These are phyloP conservation scores for Pterostichus madidus DNA, from an alignment of 2,888 invertebrate species.

Conservation along the genomic window DNA sequence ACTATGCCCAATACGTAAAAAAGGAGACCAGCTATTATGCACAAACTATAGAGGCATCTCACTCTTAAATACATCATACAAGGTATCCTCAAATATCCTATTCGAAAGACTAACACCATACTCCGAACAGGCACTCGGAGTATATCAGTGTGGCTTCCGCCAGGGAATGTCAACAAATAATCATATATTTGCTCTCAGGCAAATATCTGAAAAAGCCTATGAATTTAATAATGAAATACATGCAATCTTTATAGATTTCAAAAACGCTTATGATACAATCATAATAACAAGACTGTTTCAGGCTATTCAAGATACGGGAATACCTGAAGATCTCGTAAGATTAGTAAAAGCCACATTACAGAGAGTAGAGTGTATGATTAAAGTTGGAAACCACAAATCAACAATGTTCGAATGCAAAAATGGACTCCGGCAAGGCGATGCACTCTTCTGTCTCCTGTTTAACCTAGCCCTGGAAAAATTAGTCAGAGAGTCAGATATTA, in stretches of 20 bases:
- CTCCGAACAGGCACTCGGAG: not conserved
- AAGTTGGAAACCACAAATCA: slow-evolving; percentile 15
- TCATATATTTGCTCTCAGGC: slow-evolving; percentile 12
- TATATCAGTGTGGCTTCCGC: not conserved
- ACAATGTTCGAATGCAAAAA: not conserved
- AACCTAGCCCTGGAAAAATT: slow-evolving; percentile 1
- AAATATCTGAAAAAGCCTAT: not conserved
- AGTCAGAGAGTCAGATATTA: not conserved
- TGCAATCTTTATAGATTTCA: not conserved
- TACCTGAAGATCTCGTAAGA: not conserved
- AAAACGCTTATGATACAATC: slow-evolving; percentile 9
- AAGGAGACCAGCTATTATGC: not conserved
- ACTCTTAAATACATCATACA: slow-evolving; percentile 16
- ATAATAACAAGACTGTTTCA: not conserved
- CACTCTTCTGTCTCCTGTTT: not conserved
- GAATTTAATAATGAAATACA: not conserved
- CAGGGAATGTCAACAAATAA: not conserved
- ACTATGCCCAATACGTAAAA: slow-evolving; percentile 1
- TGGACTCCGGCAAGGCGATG: slow-evolving; percentile 11
- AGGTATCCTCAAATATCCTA: slow-evolving; percentile 9
- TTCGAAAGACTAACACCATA: not conserved
- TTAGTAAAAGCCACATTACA: not conserved
- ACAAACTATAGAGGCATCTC: slow-evolving; percentile 6
- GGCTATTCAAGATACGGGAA: not conserved
- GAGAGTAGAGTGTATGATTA: not conserved